Base-by-base conservation (phyloP, 2,113 vertebrate genomes). In the Chionodraco myersi region DNA sequence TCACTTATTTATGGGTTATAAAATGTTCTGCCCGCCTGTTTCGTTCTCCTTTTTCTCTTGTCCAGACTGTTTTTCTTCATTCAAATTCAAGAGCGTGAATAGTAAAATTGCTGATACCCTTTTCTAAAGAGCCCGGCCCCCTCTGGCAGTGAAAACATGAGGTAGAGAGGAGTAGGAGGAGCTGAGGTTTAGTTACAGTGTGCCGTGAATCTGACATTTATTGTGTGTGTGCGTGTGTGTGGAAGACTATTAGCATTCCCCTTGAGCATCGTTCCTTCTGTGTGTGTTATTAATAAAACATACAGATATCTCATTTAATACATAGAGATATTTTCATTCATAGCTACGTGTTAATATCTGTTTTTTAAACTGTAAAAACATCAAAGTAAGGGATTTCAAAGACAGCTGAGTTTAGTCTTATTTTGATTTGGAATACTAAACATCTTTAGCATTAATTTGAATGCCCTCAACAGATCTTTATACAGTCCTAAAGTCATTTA, bases 271-370 rank as follows among this genome's bases (percentile, higher is more conserved):
- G 64, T 69, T 82, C 73, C 74, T 66, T 78, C 79, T 69, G 45
- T 76, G 65, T 75, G 76, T 79, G 81, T 86, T 88, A 89, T 90
- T 90, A 91, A 92, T 91, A 92, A 92, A 92, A 90, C 88, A 88
- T 91, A 61, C 54, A 80, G 77, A 86, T 82, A 70, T 63, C 84
- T 30, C 72, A 78, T 86, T 86, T 77, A 82, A 83, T 77, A 75
- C 80, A 67, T 72, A 85, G 73, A 71, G 78, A 83, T 88, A 52
- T 82, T 83, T 69, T 75, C 54, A 86, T 70, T 70, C 41, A 77
- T 30, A 73, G 57, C 47, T 45, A 57, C 14, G 21, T 60, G 34
- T 79, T 81, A 66, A 51, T 64, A 73, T 58, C 74, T 36, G 58
- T 10, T 16, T 49, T 65, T 70, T 59, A 72, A 54, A 51, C 16